Percentiles rank a stretch among this genome's conserved stretches.
Conservation (phyloP, 1,140 invertebrate genomes). For the Orchestia grillus region DNA sequence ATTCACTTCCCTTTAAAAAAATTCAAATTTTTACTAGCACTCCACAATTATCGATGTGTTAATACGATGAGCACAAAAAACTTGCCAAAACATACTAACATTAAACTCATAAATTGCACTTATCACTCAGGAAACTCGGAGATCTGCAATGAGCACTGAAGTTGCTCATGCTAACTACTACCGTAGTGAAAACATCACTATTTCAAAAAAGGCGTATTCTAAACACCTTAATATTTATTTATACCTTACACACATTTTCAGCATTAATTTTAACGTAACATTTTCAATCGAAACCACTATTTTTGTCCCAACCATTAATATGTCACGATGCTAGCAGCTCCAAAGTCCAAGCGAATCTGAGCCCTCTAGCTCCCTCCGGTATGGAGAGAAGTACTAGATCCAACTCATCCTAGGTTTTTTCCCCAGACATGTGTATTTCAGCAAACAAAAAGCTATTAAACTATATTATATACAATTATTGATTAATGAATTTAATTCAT, state of each 20-base stretch:
- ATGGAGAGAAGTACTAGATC: conserved; percentile 23
- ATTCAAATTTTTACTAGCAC: background rate
- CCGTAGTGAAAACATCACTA: conserved; percentile 24
- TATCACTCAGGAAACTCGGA: background rate
- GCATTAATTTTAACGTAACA: background rate
- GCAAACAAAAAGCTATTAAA: background rate
- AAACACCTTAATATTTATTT: background rate
- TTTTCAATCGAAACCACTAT: background rate
- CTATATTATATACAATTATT: background rate
- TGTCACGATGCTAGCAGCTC: conserved; percentile 36
- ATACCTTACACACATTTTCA: background rate
- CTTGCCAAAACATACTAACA: background rate
- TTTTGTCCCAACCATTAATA: background rate
- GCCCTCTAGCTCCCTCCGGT: background rate
- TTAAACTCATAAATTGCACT: background rate
- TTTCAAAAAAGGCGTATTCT: background rate
- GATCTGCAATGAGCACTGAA: background rate
- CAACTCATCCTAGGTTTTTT: background rate
- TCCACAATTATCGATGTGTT: background rate
- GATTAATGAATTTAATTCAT: background rate
- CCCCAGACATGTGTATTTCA: background rate
- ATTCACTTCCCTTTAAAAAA: background rate
- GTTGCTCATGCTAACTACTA: background rate
- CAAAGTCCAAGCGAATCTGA: conserved; percentile 56
- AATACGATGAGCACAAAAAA: background rate